These are phyloP conservation scores for Hirundo rustica DNA, from an alignment of 2,797 vertebrate species.

Conservation along the genomic window DNA sequence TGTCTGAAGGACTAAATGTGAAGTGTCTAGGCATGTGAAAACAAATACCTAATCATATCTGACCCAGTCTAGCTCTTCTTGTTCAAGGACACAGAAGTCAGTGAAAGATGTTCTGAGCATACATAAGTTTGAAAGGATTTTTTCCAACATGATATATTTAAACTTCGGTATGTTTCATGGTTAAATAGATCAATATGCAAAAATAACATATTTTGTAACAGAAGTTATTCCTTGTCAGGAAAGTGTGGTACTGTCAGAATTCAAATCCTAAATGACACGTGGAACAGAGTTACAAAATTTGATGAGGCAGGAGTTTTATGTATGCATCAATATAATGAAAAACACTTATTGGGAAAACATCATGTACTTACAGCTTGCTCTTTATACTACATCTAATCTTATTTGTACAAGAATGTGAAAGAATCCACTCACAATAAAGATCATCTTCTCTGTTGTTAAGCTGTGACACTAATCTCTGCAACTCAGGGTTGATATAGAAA, in stretches of 20 bases:
- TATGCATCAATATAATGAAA: constrained; percentile 60
- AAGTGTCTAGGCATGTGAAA: neutral
- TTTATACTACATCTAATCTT: constrained; percentile 56
- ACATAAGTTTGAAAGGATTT: neutral
- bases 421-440: constrained; percentile 43
- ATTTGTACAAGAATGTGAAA: constrained; percentile 51
- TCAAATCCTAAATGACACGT: constrained; percentile 7
- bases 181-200: neutral
- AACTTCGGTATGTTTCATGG: neutral
- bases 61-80: neutral
- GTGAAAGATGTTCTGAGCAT: neutral
- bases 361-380: constrained; percentile 40
- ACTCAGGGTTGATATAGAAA: constrained; percentile 1
- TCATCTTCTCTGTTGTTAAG: constrained; percentile 25
- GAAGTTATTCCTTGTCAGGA: neutral
- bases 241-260: neutral
- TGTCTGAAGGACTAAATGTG: neutral
- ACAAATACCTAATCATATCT: neutral
- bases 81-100: neutral
- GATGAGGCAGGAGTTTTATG: constrained; percentile 2
- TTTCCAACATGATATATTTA: neutral
- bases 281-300: neutral
- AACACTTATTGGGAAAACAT: constrained; percentile 59
- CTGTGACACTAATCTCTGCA: constrained; percentile 38
- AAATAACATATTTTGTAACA: neutral